phyloP scores from a whole-genome alignment of 2,888 invertebrate species.

The Himalopsyche anomala region DNA sequence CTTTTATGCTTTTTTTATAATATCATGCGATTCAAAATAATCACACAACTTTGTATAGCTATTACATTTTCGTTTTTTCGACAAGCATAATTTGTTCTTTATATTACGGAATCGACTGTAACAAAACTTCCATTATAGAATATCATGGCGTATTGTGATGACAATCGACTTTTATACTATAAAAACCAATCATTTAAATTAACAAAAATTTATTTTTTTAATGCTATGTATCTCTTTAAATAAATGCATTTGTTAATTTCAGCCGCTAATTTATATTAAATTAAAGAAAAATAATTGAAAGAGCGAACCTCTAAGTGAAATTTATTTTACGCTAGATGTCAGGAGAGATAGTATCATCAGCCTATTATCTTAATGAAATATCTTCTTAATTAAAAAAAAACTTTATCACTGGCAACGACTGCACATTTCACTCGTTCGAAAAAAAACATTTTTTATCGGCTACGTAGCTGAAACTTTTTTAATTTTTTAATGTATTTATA shows the following conservation, averaged over 20 bases:
- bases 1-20: not conserved
- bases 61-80: not conserved
- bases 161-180: not conserved
- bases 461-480: constrained; percentile 57
- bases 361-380: constrained; percentile 55
- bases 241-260: not conserved
- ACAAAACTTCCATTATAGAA: not conserved
- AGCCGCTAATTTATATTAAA: not conserved
- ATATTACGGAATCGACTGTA: not conserved
- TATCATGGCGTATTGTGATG: not conserved
- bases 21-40: not conserved
- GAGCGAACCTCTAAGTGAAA: not conserved
- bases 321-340: not conserved
- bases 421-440: constrained; percentile 53
- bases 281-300: not conserved
- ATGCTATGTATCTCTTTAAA: not conserved
- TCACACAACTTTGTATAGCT: not conserved
- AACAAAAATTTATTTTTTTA: too few relatives aligned
- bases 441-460: constrained; percentile 45
- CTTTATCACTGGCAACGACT: constrained; percentile 50
- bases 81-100: not conserved
- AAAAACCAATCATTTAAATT: not conserved
- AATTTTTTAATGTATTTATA: constrained; percentile 62
- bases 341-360: not conserved
- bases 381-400: constrained; percentile 54